Percentiles rank a stretch among this genome's conserved stretches.
Conservation (phyloP, 2,888 invertebrate genomes). For the Nasonia oneida region DNA sequence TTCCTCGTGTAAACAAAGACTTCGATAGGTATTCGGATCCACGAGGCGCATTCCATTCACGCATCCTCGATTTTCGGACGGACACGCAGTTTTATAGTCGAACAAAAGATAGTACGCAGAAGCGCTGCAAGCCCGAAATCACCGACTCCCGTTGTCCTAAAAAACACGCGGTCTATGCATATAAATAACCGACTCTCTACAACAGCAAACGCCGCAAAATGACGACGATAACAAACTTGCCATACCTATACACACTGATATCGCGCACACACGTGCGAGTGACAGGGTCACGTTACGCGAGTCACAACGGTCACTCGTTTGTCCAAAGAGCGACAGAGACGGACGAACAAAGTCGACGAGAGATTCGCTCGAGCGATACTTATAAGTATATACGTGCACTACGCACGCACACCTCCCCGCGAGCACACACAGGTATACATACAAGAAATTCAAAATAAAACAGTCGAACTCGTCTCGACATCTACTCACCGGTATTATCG, state of each 20-base stretch:
- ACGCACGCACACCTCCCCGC: neutral
- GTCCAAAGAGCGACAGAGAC: neutral
- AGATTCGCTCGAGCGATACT: neutral
- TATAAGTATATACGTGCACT: neutral
- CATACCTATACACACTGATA: neutral
- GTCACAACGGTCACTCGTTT: neutral
- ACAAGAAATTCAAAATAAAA: neutral
- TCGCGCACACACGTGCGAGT: constrained; percentile 16
- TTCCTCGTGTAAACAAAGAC: too few species aligned
- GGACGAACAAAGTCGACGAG: neutral
- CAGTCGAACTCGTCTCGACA: neutral
- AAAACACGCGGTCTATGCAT: too few species aligned
- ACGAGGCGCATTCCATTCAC: too few species aligned
- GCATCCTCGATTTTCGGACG: neutral
- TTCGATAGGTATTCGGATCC: neutral
- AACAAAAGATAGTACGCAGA: neutral
- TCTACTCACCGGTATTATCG: neutral
- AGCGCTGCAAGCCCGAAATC: neutral
- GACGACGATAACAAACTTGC: neutral
- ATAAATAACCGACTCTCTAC: too few species aligned
- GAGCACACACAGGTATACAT: neutral
- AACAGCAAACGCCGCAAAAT: too few species aligned
- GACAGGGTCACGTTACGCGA: constrained; percentile 23
- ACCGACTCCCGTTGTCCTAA: too few species aligned
- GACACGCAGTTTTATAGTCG: neutral